Evolutionary conservation across 2,888 invertebrate genomes (phyloP).

Genomic region (Salpingus planirostris): DNA sequence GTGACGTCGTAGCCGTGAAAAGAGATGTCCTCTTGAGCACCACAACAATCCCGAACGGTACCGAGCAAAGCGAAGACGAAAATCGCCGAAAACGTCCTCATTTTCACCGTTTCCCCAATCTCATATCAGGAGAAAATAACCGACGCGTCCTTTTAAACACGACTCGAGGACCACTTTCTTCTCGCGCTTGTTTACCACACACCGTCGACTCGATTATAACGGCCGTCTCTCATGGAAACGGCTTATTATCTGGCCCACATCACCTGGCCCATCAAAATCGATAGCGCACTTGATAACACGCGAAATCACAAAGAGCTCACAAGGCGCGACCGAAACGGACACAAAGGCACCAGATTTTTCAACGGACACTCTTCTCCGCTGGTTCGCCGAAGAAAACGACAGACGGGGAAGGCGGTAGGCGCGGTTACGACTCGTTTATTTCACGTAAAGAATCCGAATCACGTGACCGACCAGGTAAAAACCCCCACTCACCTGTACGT

Average conservation of each 20-base stretch:
- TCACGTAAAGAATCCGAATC: slow-evolving; percentile 35
- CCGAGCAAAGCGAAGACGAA: slow-evolving; percentile 12
- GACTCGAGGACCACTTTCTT: too few species aligned
- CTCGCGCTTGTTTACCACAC: too few species aligned
- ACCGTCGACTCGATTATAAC: not conserved
- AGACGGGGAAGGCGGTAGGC: slow-evolving; percentile 29
- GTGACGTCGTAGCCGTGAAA: slow-evolving; percentile 4
- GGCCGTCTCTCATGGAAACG: slow-evolving; percentile 1
- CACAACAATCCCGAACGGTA: not conserved
- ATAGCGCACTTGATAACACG: not conserved
- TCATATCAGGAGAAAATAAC: too few species aligned
- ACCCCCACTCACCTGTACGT: too few species aligned
- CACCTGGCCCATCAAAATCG: not conserved
- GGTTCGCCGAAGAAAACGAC: too few species aligned
- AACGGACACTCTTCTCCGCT: too few species aligned
- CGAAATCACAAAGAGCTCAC: not conserved
- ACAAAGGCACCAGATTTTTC: slow-evolving; percentile 12
- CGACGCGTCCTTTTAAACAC: too few species aligned
- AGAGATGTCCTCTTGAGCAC: not conserved
- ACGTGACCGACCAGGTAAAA: slow-evolving; percentile 28
- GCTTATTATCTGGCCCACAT: not conserved
- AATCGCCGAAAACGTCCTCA: slow-evolving; percentile 17
- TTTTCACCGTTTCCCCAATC: too few species aligned
- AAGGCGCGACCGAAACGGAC: not conserved
- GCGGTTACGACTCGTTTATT: slow-evolving; percentile 36